phyloP scores from a whole-genome alignment of 2,113 vertebrate genomes.

The Bagarius yarrelli region DNA sequence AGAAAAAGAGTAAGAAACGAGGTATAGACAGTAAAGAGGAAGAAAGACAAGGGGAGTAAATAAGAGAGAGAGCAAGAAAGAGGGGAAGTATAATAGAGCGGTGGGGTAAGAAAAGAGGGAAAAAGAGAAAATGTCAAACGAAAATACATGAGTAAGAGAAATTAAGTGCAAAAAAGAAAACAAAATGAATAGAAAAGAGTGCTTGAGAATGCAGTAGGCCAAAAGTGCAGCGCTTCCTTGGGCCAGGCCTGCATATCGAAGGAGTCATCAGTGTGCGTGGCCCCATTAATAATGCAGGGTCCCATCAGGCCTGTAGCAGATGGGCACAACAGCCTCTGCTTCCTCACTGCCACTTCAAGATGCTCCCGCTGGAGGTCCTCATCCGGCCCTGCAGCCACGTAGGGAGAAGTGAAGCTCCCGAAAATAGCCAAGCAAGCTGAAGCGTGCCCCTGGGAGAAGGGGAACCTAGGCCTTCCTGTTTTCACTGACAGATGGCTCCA shows the following conservation, averaged over 20 bases:
- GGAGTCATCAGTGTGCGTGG: slow-evolving; percentile 77
- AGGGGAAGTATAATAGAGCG: slow-evolving; percentile 32
- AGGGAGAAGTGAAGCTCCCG: slow-evolving; percentile 82
- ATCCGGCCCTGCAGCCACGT: slow-evolving; percentile 60
- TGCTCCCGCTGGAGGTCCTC: slow-evolving; percentile 69
- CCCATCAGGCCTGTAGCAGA: slow-evolving; percentile 84
- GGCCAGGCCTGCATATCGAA: slow-evolving; percentile 94
- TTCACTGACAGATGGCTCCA: slow-evolving; percentile 83
- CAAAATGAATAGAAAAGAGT: slow-evolving; percentile 43
- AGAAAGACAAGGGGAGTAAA: slow-evolving; percentile 22
- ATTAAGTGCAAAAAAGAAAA: slow-evolving; percentile 40
- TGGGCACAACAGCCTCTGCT: slow-evolving; percentile 80
- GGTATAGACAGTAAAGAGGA: slow-evolving; percentile 39
- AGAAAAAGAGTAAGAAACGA: slow-evolving; percentile 28
- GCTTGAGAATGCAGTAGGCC: slow-evolving; percentile 35
- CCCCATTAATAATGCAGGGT: slow-evolving; percentile 97
- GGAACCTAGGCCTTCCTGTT: slow-evolving; percentile 86
- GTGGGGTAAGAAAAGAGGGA: slow-evolving; percentile 63
- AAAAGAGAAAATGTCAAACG: slow-evolving; percentile 49
- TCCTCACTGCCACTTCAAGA: slow-evolving; percentile 72
- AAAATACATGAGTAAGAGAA: slow-evolving; percentile 42
- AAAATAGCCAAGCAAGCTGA: slow-evolving; percentile 77
- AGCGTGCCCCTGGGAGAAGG: slow-evolving; percentile 70
- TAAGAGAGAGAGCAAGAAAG: slow-evolving; percentile 46
- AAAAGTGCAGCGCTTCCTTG: slow-evolving; percentile 80